These are phyloP conservation scores for Oreortyx pictus DNA, from an alignment of 2,797 vertebrate species.

Conservation along the genomic window DNA sequence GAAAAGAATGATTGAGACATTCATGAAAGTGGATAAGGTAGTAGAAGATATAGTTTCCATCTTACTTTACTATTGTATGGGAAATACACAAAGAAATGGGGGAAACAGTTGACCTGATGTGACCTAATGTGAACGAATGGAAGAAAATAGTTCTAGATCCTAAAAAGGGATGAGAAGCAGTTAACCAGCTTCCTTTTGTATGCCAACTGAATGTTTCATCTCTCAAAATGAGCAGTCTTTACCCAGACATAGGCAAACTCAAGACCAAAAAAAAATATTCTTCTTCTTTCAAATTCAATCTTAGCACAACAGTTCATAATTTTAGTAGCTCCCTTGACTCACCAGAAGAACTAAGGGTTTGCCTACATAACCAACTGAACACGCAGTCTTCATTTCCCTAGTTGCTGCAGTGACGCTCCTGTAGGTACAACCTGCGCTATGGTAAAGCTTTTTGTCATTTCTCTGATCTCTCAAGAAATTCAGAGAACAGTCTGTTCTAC, in stretches of 20 bases:
- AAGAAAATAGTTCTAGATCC: not conserved
- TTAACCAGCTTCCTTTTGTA: not conserved
- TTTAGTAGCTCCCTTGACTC: not conserved
- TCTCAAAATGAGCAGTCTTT: not conserved
- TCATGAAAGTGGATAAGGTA: not conserved
- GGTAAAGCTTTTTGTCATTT: not conserved
- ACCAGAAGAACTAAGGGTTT: not conserved
- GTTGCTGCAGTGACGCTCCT: not conserved
- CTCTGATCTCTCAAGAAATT: not conserved
- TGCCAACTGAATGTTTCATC: not conserved
- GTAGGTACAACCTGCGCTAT: rapidly evolving
- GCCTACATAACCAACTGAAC: not conserved
- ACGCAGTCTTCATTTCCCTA: not conserved
- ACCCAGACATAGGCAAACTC: not conserved
- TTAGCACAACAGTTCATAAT: not conserved
- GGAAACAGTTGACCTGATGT: not conserved
- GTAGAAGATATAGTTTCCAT: not conserved
- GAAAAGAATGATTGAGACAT: not conserved
- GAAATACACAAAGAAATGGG: not conserved
- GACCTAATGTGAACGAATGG: not conserved
- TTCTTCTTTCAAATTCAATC: not conserved
- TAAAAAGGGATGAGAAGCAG: not conserved
- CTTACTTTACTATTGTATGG: not conserved
- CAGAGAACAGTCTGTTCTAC: not conserved
- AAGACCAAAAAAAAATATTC: not conserved